Conservation (phyloP, 2,888 invertebrate genomes). For the Thecocarcelia acutangulata region DNA sequence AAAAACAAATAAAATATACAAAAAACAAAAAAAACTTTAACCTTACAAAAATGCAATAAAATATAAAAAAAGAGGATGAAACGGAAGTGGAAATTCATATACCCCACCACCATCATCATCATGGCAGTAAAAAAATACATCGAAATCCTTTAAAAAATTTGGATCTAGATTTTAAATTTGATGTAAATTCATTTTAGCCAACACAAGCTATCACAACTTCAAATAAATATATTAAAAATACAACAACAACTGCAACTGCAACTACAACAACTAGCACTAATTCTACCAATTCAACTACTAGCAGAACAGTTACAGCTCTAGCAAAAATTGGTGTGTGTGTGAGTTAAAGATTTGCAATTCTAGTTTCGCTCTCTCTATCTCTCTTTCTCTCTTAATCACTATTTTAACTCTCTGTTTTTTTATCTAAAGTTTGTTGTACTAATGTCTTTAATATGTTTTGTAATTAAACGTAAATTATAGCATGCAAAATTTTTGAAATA, state of each 20-base stretch:
- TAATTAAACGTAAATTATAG: neutral
- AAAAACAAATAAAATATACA: slow-evolving; percentile 22
- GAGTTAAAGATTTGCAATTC: slow-evolving; percentile 62
- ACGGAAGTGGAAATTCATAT: slow-evolving; percentile 77
- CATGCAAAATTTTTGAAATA: slow-evolving; percentile 25
- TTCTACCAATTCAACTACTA: slow-evolving; percentile 20
- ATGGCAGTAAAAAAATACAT: slow-evolving; percentile 76
- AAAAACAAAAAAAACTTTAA: slow-evolving; percentile 18
- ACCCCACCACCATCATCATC: slow-evolving; percentile 79
- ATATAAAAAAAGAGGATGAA: slow-evolving; percentile 71
- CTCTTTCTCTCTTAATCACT: slow-evolving; percentile 16
- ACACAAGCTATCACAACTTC: slow-evolving; percentile 39
- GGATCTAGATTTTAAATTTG: slow-evolving; percentile 80
- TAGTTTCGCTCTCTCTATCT: slow-evolving; percentile 57
- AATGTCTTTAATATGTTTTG: slow-evolving; percentile 26
- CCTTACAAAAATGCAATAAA: neutral
- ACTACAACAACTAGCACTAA: slow-evolving; percentile 15
- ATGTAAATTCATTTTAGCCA: slow-evolving; percentile 80
- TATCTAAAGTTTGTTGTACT: slow-evolving; percentile 3
- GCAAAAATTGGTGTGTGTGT: slow-evolving; percentile 66
- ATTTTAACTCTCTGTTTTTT: slow-evolving; percentile 1
- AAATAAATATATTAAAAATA: slow-evolving; percentile 14
- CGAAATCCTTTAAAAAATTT: slow-evolving; percentile 79
- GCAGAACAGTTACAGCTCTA: slow-evolving; percentile 43
- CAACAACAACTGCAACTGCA: slow-evolving; percentile 24